Evolutionary conservation across 2,113 vertebrate genomes (phyloP).

Genomic region (Pica pica): DNA sequence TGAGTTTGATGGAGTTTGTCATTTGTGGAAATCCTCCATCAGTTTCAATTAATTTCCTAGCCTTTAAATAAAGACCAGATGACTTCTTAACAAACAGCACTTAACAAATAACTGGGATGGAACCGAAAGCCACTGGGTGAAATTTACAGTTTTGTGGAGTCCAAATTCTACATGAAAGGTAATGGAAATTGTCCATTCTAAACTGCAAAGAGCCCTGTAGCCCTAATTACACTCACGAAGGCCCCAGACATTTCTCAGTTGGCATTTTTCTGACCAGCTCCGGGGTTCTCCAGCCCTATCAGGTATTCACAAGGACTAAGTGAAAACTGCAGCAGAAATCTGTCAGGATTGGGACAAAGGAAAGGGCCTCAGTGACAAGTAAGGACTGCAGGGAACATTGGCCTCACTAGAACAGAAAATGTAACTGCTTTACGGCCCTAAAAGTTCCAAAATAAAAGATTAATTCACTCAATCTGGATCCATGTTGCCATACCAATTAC

Average conservation of each 20-base stretch:
- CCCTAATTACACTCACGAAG: background rate
- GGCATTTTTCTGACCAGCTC: background rate
- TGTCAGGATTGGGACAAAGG: background rate
- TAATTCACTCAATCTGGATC: background rate
- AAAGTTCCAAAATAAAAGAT: background rate
- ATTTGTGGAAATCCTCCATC: background rate
- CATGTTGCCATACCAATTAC: background rate
- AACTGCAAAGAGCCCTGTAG: background rate
- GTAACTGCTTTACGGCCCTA: background rate
- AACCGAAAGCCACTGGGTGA: background rate
- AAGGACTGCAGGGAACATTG: background rate
- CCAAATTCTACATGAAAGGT: background rate
- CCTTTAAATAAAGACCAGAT: background rate
- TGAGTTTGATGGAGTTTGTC: slow-evolving; percentile 2
- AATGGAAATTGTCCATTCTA: background rate
- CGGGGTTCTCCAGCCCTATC: background rate
- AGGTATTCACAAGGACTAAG: background rate
- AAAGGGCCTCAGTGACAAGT: background rate
- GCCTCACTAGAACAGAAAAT: background rate
- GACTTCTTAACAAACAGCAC: background rate
- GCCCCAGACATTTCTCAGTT: background rate
- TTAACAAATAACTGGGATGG: background rate
- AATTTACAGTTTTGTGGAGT: background rate
- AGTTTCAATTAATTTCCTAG: background rate
- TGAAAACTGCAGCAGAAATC: background rate